Evolutionary conservation across 2,113 vertebrate genomes (phyloP), one percentile per base, ranked within the genome.

Genomic region (Onychostruthus taczanowskii): DNA sequence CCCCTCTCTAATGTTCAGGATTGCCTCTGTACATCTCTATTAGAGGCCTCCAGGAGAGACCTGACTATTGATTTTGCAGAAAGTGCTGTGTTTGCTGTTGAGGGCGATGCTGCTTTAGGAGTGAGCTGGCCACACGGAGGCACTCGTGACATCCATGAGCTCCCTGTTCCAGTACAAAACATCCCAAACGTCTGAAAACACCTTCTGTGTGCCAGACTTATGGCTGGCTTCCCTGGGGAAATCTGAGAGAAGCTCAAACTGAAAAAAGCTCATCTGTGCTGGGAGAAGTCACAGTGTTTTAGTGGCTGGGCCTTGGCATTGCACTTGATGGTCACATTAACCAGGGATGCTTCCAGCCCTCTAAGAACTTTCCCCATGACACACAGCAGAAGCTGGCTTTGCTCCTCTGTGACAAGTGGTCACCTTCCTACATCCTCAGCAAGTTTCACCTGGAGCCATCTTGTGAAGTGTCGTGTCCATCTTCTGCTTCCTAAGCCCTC

Each of bases 171-270:
- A 1, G 37, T 23, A 15, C 0, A 2, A n/a, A 81, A n/a, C 35
- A 24, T 27, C 43, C 23, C 0, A 0, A 50, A 30, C 5, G 11
- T 30, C 78, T 77, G 80, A 30, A 33, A 94, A 27, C 20, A 12
- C 50, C 11, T 39, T n/a, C 50, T 0, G 0, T 19, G 1, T 55
- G 50, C 35, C 28, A 43, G 74, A 11, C 15, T 56, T 56, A 41
- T 61, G 58, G 14, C 3, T 46, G 41, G 18, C 18, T 14, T 6
- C 27, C 63, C 9, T 58, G 16, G 77, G n/a, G 44, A 85, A 75
- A 68, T n/a, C 21, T 47, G 72, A 43, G 63, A 49, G 63, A 75
- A 84, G 7, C 24, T 81, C 50, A 27, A 7, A 18, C 47, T 68
- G 33, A 73, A 26, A 11, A 24, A 59, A 59, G 56, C n/a, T 59